Evolutionary conservation across 2,113 vertebrate species (phyloP), one percentile per base, ranked within the genome.

Genomic region (Saccopteryx bilineata): DNA sequence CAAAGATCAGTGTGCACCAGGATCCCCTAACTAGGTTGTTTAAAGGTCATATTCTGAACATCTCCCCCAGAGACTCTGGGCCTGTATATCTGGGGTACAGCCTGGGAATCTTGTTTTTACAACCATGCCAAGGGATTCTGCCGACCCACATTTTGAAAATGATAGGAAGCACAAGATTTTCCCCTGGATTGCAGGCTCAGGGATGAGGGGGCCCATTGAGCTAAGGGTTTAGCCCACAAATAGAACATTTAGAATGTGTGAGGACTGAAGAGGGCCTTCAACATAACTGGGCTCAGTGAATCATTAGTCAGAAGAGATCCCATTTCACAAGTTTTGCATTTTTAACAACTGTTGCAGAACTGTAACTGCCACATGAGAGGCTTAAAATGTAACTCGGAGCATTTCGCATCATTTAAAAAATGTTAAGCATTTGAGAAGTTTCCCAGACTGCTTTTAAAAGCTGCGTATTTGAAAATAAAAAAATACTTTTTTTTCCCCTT

Each of bases 361-460:
- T 74, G 7, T 31, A 58, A 33, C 68, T 56, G 58, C 69, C 75
- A 92, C 69, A 7, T 79, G 75, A 87, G 74, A 95, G 76, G 24
- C 78, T 60, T 87, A 46, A 87, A 80, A 80, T 83, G 65, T 80
- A 90, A 65, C 58, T n/a, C 58, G 69, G 54, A 87, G 79, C 26
- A 66, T 84, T 90, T 75, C 61, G 1, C 71, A 72, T 80, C 76
- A 61, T 50, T 90, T 33, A 85, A 96, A 96, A 96, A 94, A 95
- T 68, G 58, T 17, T 54, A 95, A 91, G 78, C 89, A 91, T 94
- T 95, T 10, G 71, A 96, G 79, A 87, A 17, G 52, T 54, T 87
- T 66, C 56, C 76, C 48, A 76, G 65, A 14, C 76, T 86, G 61
- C 71, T 31, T 93, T 90, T 87, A 63, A 93, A 90, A 90, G 31